Conservation (phyloP, 2,888 invertebrate species). For the Drosophila macrospina region DNA sequence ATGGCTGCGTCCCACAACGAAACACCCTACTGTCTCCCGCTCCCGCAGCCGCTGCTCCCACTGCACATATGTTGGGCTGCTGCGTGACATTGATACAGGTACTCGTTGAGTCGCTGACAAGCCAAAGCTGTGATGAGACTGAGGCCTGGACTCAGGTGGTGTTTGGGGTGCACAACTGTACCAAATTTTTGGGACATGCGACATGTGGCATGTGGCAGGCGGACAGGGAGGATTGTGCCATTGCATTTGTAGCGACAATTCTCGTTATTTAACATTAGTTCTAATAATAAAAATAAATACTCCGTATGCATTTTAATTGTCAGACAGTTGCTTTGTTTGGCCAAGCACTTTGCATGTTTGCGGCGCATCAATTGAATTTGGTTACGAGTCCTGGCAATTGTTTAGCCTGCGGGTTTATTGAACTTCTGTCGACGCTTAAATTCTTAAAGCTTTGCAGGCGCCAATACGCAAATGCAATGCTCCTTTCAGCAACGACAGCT, state of each 20-base stretch:
- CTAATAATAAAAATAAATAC: conserved; percentile 64
- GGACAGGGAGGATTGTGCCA: conserved; percentile 32
- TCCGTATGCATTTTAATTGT: conserved; percentile 62
- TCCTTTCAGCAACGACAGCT: conserved; percentile 5
- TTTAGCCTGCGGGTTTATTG: conserved; percentile 60
- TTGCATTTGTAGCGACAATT: conserved; percentile 48
- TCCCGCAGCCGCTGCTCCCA: conserved; percentile 28
- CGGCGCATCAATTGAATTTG: conserved; percentile 58
- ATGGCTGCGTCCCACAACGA: conserved; percentile 47
- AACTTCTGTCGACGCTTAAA: conserved; percentile 48
- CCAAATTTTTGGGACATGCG: conserved; percentile 17
- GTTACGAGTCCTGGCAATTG: conserved; percentile 10
- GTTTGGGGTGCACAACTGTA: conserved; percentile 51
- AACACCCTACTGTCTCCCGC: not conserved
- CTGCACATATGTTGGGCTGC: conserved; percentile 66
- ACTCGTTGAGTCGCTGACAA: conserved; percentile 54
- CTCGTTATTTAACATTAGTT: conserved; percentile 62
- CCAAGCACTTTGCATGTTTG: conserved; percentile 62
- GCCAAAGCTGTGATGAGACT: conserved; percentile 43
- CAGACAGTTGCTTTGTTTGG: conserved; percentile 13
- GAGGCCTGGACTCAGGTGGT: conserved; percentile 48
- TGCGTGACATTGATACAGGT: conserved; percentile 75
- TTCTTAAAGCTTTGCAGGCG: conserved; percentile 42
- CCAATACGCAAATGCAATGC: conserved; percentile 10
- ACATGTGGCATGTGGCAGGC: conserved; percentile 46